Percentiles rank a stretch among this genome's conserved stretches.
Evolutionary conservation across 1,140 invertebrate genomes (phyloP).

Genomic region (Drepana arcuata): DNA sequence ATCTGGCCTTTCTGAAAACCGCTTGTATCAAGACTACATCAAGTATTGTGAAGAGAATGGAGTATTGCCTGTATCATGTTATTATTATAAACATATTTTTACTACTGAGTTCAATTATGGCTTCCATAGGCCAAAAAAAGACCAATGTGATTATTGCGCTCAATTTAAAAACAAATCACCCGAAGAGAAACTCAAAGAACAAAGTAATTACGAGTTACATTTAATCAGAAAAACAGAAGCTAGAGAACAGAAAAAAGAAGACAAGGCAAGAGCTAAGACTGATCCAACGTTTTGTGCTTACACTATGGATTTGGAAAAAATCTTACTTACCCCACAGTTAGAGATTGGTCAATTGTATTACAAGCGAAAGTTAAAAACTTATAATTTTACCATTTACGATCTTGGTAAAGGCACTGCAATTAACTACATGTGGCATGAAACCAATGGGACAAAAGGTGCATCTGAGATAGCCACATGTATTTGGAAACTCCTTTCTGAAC

Average conservation of each 20-base stretch:
- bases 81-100: background rate
- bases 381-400: slow-evolving; percentile 5
- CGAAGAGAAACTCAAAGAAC: background rate
- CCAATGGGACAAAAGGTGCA: background rate
- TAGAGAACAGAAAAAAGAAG: background rate
- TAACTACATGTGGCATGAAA: slow-evolving; percentile 6
- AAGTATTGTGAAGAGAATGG: background rate
- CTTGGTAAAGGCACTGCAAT: background rate
- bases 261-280: background rate
- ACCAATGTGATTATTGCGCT: background rate
- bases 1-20: background rate
- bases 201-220: background rate
- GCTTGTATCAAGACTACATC: background rate
- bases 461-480: slow-evolving; percentile 4
- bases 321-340: slow-evolving; percentile 1
- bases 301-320: slow-evolving; percentile 4
- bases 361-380: slow-evolving; percentile 4
- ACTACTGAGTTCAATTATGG: background rate
- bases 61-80: background rate
- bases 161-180: background rate
- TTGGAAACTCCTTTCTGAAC: background rate
- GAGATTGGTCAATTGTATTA: slow-evolving; percentile 1
- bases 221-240: slow-evolving; percentile 1
- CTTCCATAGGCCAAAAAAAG: background rate
- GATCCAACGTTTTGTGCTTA: background rate